Base-by-base conservation (phyloP, 1,140 invertebrate genomes). In the Eupristina koningsbergeri region DNA sequence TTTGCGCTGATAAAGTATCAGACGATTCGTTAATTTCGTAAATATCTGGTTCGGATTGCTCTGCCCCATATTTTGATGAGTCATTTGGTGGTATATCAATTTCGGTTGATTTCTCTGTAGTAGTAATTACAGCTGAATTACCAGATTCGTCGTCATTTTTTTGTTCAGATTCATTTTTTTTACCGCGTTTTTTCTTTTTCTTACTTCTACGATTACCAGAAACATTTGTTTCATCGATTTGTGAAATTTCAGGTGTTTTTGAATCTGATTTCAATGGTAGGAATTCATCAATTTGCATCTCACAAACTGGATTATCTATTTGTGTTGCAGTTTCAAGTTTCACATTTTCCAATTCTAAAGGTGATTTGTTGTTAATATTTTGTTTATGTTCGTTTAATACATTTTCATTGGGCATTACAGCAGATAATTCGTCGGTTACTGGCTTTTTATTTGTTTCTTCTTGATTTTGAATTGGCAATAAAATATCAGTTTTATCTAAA, bases 51-150 rank as follows among this genome's bases (percentile, higher is more conserved):
- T 94, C 93, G 5, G 93, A 93, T 74, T 91, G 90, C 81, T 94
- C 93, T 80, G 93, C 92, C 26, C 88, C 88, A 53, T 89, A 89
- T 85, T 89, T 91, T 8, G 90, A 90, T 1, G 88, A 89, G 82
- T 93, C 92, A 31, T 87, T 91, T 90, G 88, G 45, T 1, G 92
- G 91, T 45, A 94, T 85, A 83, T 93, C 90, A 85, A 95, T 93
- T 75, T 95, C 93, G 47, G 94, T 93, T 9, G 94, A 95, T 86
- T 95, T 94, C n/a, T 91, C 93, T 64, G 95, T 89, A 82, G 93
- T 94, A 76, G 94, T 93, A 41, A 91, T 90, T n/a, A 92, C 74
- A 31, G 77, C 22, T 5, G 93, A 94, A 84, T 85, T 87, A 34
- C 81, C 87, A 0, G 89, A 90, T 78, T 91, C 88, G 85, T 90